Evolutionary conservation across 2,797 vertebrate genomes (phyloP), one percentile per base, ranked within the genome.

Genomic region (Takifugu ocellatus): DNA sequence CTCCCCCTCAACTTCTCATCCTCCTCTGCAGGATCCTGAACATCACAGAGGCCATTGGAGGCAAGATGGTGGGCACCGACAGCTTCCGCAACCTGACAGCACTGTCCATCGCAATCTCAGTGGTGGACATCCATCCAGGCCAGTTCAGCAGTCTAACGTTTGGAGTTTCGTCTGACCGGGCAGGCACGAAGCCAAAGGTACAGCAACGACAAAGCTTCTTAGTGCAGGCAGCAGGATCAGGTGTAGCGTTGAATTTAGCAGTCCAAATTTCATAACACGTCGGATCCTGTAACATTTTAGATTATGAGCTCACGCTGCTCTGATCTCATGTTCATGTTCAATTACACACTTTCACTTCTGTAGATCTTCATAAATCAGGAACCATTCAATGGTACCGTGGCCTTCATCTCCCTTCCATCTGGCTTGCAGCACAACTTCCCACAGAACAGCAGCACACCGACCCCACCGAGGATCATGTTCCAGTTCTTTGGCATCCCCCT

Each of bases 351-450:
- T 24, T 70, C 51, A 52, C 2, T 71, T 54, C 73, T 75, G 16
- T 66, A 97, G 95, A 86, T 96, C 67, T 77, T 78, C 55, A 85
- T 94, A 51, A 90, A 92, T 60, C 76, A 68, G 68, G 39, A 68
- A 17, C 90, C 92, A 39, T 76, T 87, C 49, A 72, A 77, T 11
- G 78, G 68, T 1, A 88, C 80, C 1, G 86, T 93, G 82, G 94
- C 92, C 5, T 94, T 93, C 0, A 90, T 97, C 68, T 91, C 91
- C 49, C 86, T 98, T 72, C 94, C 94, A 2, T 72, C 89, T 6
- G 84, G 78, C 25, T 76, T 96, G 77, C 85, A 84, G 50, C 61
- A 86, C 5, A 90, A 78, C 64, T 84, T 92, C 8, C 85, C 87
- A 1, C 59, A 67, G 25, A 12, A 21, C 8, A 49, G 25, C 25